These are phyloP conservation scores for Oscheius sp. DNA, from an alignment of 2,888 invertebrate species.

Conservation along the genomic window DNA sequence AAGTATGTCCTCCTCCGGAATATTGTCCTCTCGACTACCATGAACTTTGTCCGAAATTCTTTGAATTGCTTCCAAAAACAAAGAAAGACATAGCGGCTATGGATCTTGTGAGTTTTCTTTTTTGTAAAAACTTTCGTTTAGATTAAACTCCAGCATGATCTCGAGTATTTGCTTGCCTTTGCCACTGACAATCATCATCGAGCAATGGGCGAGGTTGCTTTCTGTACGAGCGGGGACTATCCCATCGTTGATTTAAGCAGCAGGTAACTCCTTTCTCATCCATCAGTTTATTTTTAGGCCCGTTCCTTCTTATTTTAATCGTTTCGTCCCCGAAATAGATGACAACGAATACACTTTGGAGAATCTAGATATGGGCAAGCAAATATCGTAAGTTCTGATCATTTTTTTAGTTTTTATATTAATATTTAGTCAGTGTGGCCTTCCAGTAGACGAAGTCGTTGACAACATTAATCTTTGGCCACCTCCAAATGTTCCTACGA, in stretches of 20 bases:
- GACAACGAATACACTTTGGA: conserved; percentile 11
- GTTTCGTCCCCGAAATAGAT: neutral
- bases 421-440: conserved; percentile 15
- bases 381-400: neutral
- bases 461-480: conserved; percentile 42
- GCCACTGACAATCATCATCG: conserved; percentile 29
- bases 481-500: conserved; percentile 37
- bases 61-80: conserved; percentile 3
- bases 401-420: neutral
- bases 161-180: conserved; percentile 43
- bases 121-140: conserved; percentile 28
- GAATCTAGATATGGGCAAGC: conserved; percentile 1
- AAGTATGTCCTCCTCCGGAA: conserved; percentile 36
- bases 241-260: conserved; percentile 42
- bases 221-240: conserved; percentile 44
- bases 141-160: conserved; percentile 44
- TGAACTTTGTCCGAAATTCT: conserved; percentile 13
- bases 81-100: no score
- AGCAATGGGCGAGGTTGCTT: conserved; percentile 40
- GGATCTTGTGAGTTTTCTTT: no score
- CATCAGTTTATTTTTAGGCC: conserved; percentile 23
- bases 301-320: conserved; percentile 20
- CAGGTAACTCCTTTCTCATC: conserved; percentile 13
- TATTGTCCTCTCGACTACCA: conserved; percentile 34
- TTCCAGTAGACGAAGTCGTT: conserved; percentile 37